phyloP scores from a whole-genome alignment of 1,140 invertebrate species.

The Meloidogyne hapla region DNA sequence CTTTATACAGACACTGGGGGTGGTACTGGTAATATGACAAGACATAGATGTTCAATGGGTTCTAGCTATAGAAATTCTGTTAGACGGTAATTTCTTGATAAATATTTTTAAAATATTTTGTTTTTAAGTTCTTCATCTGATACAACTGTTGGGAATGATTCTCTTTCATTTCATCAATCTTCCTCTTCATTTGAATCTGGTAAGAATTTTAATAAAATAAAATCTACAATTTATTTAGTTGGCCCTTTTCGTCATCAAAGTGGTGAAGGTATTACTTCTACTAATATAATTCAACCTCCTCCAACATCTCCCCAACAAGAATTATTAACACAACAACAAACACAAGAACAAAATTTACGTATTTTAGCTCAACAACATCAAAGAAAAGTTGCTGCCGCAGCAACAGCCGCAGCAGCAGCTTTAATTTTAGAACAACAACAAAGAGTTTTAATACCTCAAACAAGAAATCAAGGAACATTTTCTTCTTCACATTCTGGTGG shows the following conservation, averaged over 20 bases:
- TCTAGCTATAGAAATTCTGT: constrained; percentile 59
- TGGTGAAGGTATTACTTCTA: background rate
- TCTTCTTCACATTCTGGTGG: background rate
- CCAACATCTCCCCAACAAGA: background rate
- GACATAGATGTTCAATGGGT: constrained; percentile 56
- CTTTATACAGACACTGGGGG: constrained; percentile 63
- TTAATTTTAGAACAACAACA: constrained; percentile 1
- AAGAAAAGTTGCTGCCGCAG: constrained; percentile 1
- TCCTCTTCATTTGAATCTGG: constrained; percentile 26
- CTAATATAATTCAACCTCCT: background rate
- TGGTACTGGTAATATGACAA: constrained; percentile 54
- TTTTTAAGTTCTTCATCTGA: constrained; percentile 34
- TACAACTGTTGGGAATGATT: constrained; percentile 32
- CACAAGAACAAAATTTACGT: background rate
- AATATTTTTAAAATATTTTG: background rate
- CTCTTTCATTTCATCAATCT: constrained; percentile 21
- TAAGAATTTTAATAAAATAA: background rate
- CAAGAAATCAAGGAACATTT: background rate
- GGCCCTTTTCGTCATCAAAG: constrained; percentile 9
- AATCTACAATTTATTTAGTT: background rate
- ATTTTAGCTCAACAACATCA: constrained; percentile 5
- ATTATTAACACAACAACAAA: constrained; percentile 1
- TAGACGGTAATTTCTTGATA: constrained; percentile 31
- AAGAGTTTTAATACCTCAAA: background rate
- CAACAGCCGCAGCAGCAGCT: background rate